Conservation (phyloP, 2,113 vertebrate species). For the Mesoclemmys tuberculata region DNA sequence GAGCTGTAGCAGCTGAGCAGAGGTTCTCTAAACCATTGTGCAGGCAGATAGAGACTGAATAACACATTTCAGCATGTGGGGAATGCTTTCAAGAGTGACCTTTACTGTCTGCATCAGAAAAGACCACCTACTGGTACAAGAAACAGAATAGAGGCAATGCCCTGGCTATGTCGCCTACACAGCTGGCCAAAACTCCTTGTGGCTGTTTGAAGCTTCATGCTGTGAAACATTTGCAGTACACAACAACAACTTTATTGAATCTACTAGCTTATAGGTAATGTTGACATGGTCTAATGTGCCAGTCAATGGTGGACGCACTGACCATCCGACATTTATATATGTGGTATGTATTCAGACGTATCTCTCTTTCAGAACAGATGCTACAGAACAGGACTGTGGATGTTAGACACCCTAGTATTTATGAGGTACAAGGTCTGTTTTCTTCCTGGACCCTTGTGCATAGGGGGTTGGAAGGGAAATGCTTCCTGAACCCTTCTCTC, state of each 20-base stretch:
- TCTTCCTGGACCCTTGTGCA: neutral
- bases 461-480: neutral
- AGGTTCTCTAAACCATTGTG: neutral
- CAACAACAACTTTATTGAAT: neutral
- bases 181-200: neutral
- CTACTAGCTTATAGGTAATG: neutral
- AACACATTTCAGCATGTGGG: accelerated
- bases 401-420: neutral
- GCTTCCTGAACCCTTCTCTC: neutral
- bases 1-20: neutral
- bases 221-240: neutral
- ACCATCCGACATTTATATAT: neutral
- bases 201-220: neutral
- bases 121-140: neutral
- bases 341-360: neutral
- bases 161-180: neutral
- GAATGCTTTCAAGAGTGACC: neutral
- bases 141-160: accelerated
- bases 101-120: neutral
- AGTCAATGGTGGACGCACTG: accelerated
- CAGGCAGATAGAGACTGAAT: accelerated
- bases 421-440: neutral
- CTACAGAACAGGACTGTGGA: neutral
- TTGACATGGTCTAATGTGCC: accelerated
- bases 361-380: neutral